A percentile compares a stretch with the other conserved stretches of the same genome.
phyloP scores from a whole-genome alignment of 2,888 invertebrate genomes.

The Mythimna pallens region DNA sequence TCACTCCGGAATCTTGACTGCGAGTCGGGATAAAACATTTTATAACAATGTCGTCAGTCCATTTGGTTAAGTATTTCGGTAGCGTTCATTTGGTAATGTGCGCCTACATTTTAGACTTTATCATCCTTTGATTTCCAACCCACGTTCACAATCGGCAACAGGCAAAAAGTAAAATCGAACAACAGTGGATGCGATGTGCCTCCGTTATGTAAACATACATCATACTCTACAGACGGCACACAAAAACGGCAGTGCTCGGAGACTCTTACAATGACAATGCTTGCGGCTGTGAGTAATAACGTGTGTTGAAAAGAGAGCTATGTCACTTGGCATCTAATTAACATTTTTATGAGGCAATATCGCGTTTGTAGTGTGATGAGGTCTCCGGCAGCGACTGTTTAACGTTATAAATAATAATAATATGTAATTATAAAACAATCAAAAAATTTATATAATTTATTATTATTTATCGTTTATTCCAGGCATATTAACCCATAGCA shows the following conservation, averaged over 20 bases:
- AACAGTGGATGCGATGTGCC: constrained; percentile 34
- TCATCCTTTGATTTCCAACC: constrained; percentile 37
- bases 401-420: constrained; percentile 32
- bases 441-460: no score
- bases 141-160: constrained; percentile 50
- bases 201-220: constrained; percentile 51
- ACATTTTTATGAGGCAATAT: constrained; percentile 71
- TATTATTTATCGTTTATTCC: no score
- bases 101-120: constrained; percentile 45
- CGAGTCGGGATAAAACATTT: constrained; percentile 25
- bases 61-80: constrained; percentile 42
- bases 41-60: constrained; percentile 17
- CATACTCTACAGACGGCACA: constrained; percentile 38
- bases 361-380: constrained; percentile 58
- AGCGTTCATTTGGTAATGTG: constrained; percentile 36
- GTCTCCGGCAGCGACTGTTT: constrained; percentile 59
- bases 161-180: constrained; percentile 44
- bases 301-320: constrained; percentile 62
- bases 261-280: constrained; percentile 54
- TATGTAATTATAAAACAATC: no score
- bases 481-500: no score
- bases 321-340: constrained; percentile 68
- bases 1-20: constrained; percentile 14
- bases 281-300: constrained; percentile 61
- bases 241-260: constrained; percentile 56